Base-by-base conservation (phyloP, 2,113 vertebrate species). In the Rattus rattus region DNA sequence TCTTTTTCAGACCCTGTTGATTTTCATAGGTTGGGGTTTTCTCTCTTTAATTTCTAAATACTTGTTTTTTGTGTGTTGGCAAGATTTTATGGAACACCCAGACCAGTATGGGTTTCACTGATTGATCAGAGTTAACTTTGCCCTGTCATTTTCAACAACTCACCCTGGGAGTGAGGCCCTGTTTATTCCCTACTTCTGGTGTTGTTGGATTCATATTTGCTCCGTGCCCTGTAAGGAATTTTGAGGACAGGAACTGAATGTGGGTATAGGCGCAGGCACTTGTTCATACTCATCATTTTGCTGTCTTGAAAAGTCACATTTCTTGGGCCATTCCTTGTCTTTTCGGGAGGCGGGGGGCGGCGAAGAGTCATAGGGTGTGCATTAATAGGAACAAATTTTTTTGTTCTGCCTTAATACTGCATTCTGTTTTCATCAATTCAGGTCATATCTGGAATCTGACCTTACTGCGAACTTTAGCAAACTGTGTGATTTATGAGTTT, bases 341-440 rank as follows among this genome's bases (percentile, higher is more conserved):
- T 93, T 95, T 86, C 63, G 1, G 59, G 90, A 30, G 33, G 61
- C 43, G 92, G 43, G 92, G 84, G 77, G n/a, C 81, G 65, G 9
- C 69, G 39, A 94, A 91, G 89, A 67, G 39, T 94, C 73, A 7
- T 56, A 72, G 87, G 79, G 13, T 86, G 84, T 91, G 47, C 73
- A 65, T 86, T 93, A 5, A n/a, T 56, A 39, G 91, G 63, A 92
- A 67, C 56, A 30, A 20, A 56, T 22, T 69, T 36, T 43, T 85
- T 33, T 54, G 76, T 96, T 90, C 65, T 96, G 47, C 69, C 73
- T 97, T 95, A 94, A 93, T 95, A 67, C 10, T 88, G 22, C 86
- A 13, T 96, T 96, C 81, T 95, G 0, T 97, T 97, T 97, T 91
- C 96, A 91, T 97, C 69, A 94, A 91, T 79, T 96, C 91, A 90